These are phyloP conservation scores for Capricornis sumatraensis DNA, from an alignment of 2,113 vertebrate genomes.

Conservation along the genomic window DNA sequence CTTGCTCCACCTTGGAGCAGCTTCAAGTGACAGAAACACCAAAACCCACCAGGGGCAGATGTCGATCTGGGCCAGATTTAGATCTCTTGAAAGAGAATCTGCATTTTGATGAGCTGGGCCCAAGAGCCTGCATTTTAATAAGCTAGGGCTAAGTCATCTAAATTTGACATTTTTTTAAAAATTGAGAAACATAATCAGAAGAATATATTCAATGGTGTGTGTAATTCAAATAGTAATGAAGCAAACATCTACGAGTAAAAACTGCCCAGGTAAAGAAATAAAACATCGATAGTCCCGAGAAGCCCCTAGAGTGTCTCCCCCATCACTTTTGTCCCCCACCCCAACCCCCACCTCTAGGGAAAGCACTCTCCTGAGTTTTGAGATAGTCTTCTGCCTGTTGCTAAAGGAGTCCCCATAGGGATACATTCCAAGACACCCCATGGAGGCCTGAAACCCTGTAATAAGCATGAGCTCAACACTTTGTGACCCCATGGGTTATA, in stretches of 20 bases:
- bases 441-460: not conserved
- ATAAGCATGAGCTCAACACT: not conserved
- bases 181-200: not conserved
- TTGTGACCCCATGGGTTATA: not conserved
- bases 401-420: not conserved
- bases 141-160: not conserved
- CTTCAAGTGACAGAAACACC: not conserved
- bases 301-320: not conserved
- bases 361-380: not conserved
- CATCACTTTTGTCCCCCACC: accelerated
- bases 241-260: not conserved
- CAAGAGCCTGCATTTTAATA: not conserved
- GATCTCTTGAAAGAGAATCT: not conserved
- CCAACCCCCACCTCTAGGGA: not conserved
- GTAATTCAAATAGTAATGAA: not conserved
- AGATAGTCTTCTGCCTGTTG: not conserved
- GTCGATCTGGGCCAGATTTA: not conserved
- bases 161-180: not conserved
- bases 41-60: not conserved
- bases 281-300: not conserved
- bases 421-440: not conserved
- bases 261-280: not conserved
- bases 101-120: constrained; percentile 2
- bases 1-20: not conserved
- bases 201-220: not conserved